A percentile compares a stretch with the other conserved stretches of the same genome.
phyloP scores from a whole-genome alignment of 2,797 vertebrate species.

The Thamnophis elegans region DNA sequence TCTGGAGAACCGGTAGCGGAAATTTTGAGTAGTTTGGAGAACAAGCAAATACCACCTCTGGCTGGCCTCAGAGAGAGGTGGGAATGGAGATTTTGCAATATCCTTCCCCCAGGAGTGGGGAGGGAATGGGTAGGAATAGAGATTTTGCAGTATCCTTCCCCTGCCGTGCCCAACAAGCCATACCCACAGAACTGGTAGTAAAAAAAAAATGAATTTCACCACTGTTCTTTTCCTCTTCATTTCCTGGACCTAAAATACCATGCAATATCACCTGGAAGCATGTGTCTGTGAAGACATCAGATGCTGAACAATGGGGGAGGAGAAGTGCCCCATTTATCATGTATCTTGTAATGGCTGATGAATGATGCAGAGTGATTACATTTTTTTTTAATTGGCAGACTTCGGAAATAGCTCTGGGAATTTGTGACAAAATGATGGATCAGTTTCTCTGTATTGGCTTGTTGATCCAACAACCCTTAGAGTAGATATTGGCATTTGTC shows the following conservation, averaged over 20 bases:
- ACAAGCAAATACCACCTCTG: no score
- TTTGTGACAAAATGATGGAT: constrained; percentile 91
- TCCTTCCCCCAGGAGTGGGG: no score
- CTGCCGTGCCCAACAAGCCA: no score
- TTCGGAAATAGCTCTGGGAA: constrained; percentile 70
- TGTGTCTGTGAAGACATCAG: constrained; percentile 35
- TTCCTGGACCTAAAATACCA: constrained; percentile 32
- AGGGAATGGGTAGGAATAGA: no score
- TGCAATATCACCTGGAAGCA: constrained; percentile 27
- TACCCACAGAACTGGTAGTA: no score
- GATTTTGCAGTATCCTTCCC: no score
- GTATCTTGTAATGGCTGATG: constrained; percentile 62
- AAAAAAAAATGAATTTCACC: no score
- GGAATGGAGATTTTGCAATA: no score
- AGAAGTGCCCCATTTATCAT: constrained; percentile 74
- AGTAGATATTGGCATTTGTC: constrained; percentile 94
- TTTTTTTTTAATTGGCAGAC: constrained; percentile 78
- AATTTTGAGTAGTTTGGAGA: no score
- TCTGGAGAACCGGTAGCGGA: no score
- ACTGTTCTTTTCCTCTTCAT: constrained; percentile 36
- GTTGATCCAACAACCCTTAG: constrained; percentile 82
- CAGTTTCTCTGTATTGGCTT: constrained; percentile 82
- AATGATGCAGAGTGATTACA: constrained; percentile 71
- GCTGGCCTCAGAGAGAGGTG: no score
- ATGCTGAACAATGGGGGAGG: constrained; percentile 44